Percentiles rank a stretch among this genome's conserved stretches.
phyloP scores from a whole-genome alignment of 2,888 invertebrate species.

The Cheilosia grossa region DNA sequence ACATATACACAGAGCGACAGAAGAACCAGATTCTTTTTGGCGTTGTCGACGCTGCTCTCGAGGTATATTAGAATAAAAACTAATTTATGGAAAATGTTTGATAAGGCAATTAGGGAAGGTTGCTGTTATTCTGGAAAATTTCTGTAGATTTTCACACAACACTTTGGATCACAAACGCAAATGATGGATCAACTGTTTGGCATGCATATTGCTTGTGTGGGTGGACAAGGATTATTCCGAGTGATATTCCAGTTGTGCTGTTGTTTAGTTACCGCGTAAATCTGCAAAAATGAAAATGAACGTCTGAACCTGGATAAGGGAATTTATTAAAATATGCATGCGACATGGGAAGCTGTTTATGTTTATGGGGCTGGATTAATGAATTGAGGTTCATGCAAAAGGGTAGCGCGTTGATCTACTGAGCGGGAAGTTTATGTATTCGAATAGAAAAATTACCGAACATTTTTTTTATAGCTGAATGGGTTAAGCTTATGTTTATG shows the following conservation, averaged over 20 bases:
- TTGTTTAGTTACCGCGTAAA: no score
- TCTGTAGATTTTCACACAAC: neutral
- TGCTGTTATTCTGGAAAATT: constrained; percentile 20
- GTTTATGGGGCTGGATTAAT: no score
- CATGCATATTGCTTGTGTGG: neutral
- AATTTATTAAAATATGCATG: no score
- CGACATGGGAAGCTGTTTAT: no score
- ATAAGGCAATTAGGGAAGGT: constrained; percentile 2
- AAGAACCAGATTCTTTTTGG: neutral
- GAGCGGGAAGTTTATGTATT: no score
- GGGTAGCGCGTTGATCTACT: no score
- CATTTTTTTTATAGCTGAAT: no score
- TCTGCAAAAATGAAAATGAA: no score
- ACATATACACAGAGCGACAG: neutral
- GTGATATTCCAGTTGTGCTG: neutral
- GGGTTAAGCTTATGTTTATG: no score
- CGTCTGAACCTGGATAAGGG: no score
- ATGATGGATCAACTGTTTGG: neutral
- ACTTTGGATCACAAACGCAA: neutral
- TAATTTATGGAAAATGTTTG: constrained; percentile 31
- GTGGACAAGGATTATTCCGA: neutral
- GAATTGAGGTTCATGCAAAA: no score
- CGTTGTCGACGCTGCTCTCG: neutral
- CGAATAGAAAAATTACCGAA: no score
- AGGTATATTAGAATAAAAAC: constrained; percentile 1